These are phyloP conservation scores for Corynorhinus townsendii DNA, from an alignment of 2,113 vertebrate genomes.

Conservation along the genomic window DNA sequence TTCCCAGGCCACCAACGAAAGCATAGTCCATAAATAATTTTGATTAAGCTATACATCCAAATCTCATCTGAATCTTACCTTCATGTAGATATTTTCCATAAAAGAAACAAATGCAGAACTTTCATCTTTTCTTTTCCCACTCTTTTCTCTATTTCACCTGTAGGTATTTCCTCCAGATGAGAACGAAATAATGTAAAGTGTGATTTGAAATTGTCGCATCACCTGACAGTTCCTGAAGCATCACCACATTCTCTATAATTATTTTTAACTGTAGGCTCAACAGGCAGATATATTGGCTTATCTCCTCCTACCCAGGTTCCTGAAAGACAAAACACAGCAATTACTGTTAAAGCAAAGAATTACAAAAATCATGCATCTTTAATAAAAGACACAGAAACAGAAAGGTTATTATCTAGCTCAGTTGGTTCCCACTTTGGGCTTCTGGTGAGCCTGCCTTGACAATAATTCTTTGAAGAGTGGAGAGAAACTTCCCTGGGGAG, in stretches of 20 bases:
- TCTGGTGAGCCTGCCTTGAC: neutral
- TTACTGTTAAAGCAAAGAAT: conserved; percentile 70
- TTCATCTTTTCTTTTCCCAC: neutral
- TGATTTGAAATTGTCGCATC: neutral
- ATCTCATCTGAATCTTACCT: neutral
- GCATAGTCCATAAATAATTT: neutral
- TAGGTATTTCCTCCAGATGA: neutral
- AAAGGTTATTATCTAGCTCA: conserved; percentile 41
- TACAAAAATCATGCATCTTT: conserved; percentile 70
- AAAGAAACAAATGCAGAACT: neutral
- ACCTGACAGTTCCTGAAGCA: conserved; percentile 38
- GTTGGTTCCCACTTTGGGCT: conserved; percentile 31
- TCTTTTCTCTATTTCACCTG: neutral
- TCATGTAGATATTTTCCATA: neutral
- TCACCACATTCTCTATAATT: conserved; percentile 42
- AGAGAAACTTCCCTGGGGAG: neutral
- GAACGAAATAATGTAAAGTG: neutral
- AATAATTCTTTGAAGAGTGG: neutral
- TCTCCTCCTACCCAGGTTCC: conserved; percentile 60
- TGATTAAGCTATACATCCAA: neutral
- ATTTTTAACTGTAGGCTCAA: conserved; percentile 65
- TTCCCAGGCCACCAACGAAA: neutral
- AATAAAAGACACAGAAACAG: conserved; percentile 64
- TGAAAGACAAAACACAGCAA: conserved; percentile 71
- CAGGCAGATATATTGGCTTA: conserved; percentile 57